Base-by-base conservation (phyloP, 1,140 invertebrate genomes). In the Bombus superbus region DNA sequence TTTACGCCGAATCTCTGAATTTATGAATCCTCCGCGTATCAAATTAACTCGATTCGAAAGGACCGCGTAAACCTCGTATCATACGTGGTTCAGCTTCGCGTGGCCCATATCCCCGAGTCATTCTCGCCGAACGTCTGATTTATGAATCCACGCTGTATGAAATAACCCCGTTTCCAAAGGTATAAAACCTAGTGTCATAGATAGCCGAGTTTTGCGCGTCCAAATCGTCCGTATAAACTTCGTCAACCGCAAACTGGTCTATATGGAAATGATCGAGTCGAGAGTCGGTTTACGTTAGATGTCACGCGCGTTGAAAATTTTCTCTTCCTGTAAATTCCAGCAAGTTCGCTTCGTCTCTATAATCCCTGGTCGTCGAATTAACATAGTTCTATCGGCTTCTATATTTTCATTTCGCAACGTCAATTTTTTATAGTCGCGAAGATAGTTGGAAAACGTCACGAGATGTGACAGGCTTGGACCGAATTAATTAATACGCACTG, bases 231-330 rank as follows among this genome's bases (percentile, higher is more conserved):
- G 53, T 40, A n/a, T 13, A 53, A 76, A 32, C 8, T 73, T 18
- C 22, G 13, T 0, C 72, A 15, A 74, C 42, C 25, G 4, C 1
- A 11, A 53, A 74, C 44, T 74, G 32, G 18, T 74, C 72, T 73
- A 73, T 73, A 73, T 73, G 72, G 42, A 73, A 73, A 73, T 73
- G 42, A 13, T 15, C 59, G 72, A 25, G 42, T 47, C 15, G 42
- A 9, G 28, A 32, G n/a, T 44, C 2, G 18, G 18, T 40, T n/a
- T 6, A 2, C 40, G 42, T 22, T 22, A 32, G 8, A 3, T n/a
- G 18, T 32, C 1, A 73, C 42, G 8, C 5, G 42, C 22, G 25
- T 47, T 8, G 13, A 32, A 47, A 6, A 32, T 73, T 4, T n/a
- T 32, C 13, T 22, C n/a, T 40, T n/a, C 15, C 47, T 9, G 28